Percentiles rank a stretch among this genome's conserved stretches.
Evolutionary conservation across 2,888 invertebrate genomes (phyloP).

Genomic region (Nymphalis urticae): DNA sequence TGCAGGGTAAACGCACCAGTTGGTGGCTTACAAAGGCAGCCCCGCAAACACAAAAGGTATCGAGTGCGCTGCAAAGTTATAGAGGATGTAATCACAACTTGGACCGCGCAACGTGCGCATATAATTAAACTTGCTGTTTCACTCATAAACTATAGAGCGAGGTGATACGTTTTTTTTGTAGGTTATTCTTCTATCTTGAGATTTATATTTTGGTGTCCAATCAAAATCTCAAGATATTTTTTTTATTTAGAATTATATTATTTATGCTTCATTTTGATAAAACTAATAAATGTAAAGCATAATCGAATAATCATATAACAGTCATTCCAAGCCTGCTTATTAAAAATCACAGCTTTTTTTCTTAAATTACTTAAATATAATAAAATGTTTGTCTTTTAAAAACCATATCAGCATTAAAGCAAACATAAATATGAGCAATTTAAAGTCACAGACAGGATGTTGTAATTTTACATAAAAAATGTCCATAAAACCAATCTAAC

Average conservation of each 20-base stretch:
- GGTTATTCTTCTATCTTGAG: too few relatives aligned
- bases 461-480: conserved; percentile 44
- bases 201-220: too few relatives aligned
- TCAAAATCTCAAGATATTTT: too few relatives aligned
- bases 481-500: conserved; percentile 43
- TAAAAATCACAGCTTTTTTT: background rate
- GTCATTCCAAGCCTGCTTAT: too few relatives aligned
- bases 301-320: too few relatives aligned
- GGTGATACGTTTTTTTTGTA: conserved; percentile 8
- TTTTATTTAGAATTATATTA: too few relatives aligned
- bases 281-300: too few relatives aligned
- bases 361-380: too few relatives aligned
- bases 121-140: conserved; percentile 34
- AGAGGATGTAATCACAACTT: conserved; percentile 74
- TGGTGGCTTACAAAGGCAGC: conserved; percentile 56
- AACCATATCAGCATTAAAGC: background rate
- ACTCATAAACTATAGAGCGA: conserved; percentile 25
- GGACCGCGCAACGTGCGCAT: conserved; percentile 44
- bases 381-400: too few relatives aligned
- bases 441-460: conserved; percentile 37
- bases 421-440: conserved; percentile 42
- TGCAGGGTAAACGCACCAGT: conserved; percentile 47
- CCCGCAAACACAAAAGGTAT: conserved; percentile 68
- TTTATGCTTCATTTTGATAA: too few relatives aligned
- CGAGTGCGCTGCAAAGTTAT: conserved; percentile 62